A percentile compares a stretch with the other conserved stretches of the same genome.
phyloP scores from a whole-genome alignment of 2,797 vertebrate species.

The Alcedo atthis region DNA sequence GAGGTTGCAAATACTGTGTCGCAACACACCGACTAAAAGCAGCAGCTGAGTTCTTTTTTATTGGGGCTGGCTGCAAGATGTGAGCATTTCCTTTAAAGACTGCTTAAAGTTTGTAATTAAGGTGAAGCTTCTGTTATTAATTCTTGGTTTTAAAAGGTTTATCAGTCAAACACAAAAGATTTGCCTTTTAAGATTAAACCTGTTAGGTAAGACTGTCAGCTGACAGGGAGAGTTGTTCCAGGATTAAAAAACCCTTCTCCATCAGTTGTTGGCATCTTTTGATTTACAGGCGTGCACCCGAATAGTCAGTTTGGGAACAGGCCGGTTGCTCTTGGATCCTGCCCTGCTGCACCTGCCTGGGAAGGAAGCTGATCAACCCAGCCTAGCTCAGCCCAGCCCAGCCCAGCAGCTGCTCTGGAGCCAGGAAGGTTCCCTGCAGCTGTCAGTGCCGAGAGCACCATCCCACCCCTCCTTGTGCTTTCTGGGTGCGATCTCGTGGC shows the following conservation, averaged over 20 bases:
- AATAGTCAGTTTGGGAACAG: neutral
- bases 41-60: neutral
- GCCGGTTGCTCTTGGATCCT: neutral
- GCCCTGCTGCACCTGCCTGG: neutral
- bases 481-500: fast-evolving
- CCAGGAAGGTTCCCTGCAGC: neutral
- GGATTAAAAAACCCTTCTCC: neutral
- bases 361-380: neutral
- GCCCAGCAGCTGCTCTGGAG: neutral
- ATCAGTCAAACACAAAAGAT: neutral
- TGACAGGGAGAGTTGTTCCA: neutral
- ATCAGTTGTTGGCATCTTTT: neutral
- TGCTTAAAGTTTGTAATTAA: neutral
- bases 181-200: neutral
- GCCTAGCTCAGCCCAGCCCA: neutral
- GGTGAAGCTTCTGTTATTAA: neutral
- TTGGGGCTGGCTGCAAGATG: neutral
- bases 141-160: neutral
- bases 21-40: neutral
- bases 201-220: neutral
- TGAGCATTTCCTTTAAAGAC: neutral
- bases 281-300: fast-evolving
- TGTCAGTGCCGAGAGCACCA: neutral
- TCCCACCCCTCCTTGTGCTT: neutral
- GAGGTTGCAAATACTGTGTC: neutral